Percentiles rank a stretch among this genome's conserved stretches.
Evolutionary conservation across 2,113 vertebrate species (phyloP).

Genomic region (Carlito syrichta): DNA sequence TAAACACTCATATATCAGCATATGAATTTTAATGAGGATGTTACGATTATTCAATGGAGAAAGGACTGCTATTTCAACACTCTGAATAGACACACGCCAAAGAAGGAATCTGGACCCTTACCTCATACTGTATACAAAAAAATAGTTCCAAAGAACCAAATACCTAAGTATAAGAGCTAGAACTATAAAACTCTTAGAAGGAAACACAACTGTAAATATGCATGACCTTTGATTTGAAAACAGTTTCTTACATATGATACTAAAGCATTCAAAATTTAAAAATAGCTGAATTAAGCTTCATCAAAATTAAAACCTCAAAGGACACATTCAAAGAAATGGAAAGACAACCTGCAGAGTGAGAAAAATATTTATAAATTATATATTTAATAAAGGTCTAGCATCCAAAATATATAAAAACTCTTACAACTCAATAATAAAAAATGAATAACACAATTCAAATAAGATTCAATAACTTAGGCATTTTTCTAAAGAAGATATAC

Average conservation of each 20-base stretch:
- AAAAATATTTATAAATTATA: background rate
- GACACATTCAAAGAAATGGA: background rate
- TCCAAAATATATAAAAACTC: background rate
- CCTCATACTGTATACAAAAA: background rate
- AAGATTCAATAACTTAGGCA: background rate
- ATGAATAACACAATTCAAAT: background rate
- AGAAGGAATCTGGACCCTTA: background rate
- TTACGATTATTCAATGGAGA: background rate
- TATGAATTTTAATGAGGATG: background rate
- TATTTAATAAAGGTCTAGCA: background rate
- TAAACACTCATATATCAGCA: background rate
- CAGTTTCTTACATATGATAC: background rate
- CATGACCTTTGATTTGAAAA: background rate
- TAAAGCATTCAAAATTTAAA: background rate
- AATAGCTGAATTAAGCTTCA: background rate
- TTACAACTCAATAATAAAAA: background rate
- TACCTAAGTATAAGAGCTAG: background rate
- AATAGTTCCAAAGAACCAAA: background rate
- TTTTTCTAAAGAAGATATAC: background rate
- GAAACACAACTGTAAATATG: background rate
- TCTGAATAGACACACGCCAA: background rate
- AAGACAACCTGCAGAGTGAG: background rate
- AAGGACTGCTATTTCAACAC: background rate
- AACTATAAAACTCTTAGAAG: background rate
- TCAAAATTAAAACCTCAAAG: background rate